Conservation (phyloP, 2,888 invertebrate species). For the Agrochola lota region DNA sequence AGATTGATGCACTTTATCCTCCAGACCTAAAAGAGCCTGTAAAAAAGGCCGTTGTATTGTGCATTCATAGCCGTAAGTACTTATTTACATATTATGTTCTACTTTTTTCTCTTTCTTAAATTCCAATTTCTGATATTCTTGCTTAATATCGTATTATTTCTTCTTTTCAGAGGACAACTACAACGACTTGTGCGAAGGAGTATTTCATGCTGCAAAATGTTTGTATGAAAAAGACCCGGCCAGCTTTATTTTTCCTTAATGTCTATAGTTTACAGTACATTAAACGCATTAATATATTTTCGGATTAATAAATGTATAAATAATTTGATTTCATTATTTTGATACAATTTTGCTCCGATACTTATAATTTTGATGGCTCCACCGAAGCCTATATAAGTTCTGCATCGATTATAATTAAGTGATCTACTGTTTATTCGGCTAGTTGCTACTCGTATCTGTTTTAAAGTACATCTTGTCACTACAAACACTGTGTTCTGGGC, state of each 20-base stretch:
- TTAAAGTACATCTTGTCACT: constrained; percentile 33
- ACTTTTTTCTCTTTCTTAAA: background rate
- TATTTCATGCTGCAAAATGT: constrained; percentile 82
- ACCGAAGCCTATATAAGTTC: constrained; percentile 11
- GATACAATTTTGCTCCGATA: constrained; percentile 11
- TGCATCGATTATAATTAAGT: background rate
- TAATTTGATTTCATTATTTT: constrained; percentile 60
- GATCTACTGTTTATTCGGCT: constrained; percentile 24
- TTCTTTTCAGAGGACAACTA: constrained; percentile 83
- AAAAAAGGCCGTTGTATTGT: constrained; percentile 75
- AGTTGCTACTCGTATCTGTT: background rate
- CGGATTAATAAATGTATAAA: constrained; percentile 58
- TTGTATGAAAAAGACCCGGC: constrained; percentile 82
- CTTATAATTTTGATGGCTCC: background rate
- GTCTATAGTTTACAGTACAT: constrained; percentile 46
- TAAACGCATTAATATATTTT: constrained; percentile 51
- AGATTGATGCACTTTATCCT: constrained; percentile 83
- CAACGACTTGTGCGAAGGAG: constrained; percentile 80
- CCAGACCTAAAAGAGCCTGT: constrained; percentile 77
- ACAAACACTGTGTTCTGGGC: constrained; percentile 11
- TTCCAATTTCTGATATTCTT: no score
- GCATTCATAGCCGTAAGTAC: constrained; percentile 82
- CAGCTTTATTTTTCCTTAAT: constrained; percentile 82
- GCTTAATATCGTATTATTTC: constrained; percentile 14
- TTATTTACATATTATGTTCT: no score